phyloP scores from a whole-genome alignment of 2,888 invertebrate genomes.

The Cylloceria caligata region DNA sequence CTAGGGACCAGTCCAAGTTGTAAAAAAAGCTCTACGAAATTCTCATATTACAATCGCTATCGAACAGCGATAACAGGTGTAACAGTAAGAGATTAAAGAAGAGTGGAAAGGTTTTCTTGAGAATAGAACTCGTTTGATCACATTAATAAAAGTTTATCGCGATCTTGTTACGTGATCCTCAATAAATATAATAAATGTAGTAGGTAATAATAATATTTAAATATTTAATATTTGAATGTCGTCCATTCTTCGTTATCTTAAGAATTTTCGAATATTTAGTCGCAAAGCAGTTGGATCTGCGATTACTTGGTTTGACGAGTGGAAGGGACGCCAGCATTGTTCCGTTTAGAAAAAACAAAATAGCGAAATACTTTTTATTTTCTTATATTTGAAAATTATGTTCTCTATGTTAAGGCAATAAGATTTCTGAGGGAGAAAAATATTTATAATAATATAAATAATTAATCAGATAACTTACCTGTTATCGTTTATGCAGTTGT shows the following conservation, averaged over 20 bases:
- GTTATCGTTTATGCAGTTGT: neutral
- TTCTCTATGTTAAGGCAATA: neutral
- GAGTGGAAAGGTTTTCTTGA: neutral
- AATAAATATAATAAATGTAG: neutral
- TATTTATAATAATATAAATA: neutral
- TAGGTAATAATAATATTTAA: neutral
- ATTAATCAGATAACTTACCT: constrained; percentile 41
- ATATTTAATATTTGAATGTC: too few relatives aligned
- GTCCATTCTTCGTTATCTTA: too few relatives aligned
- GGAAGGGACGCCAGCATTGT: neutral
- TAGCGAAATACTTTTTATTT: neutral
- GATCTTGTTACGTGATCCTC: neutral
- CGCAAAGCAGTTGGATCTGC: neutral
- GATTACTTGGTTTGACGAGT: neutral
- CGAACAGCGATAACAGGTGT: constrained; percentile 4
- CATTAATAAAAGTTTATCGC: neutral
- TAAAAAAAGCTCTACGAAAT: neutral
- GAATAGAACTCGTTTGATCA: neutral
- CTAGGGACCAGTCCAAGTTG: constrained; percentile 58
- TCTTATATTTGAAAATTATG: neutral
- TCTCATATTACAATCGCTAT: neutral
- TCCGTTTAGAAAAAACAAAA: neutral
- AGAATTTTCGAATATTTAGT: neutral
- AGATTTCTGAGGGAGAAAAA: neutral
- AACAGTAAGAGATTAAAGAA: neutral